Evolutionary conservation across 2,888 invertebrate genomes (phyloP), one percentile per base, ranked within the genome.

Genomic region (Asteroscopus sphinx): DNA sequence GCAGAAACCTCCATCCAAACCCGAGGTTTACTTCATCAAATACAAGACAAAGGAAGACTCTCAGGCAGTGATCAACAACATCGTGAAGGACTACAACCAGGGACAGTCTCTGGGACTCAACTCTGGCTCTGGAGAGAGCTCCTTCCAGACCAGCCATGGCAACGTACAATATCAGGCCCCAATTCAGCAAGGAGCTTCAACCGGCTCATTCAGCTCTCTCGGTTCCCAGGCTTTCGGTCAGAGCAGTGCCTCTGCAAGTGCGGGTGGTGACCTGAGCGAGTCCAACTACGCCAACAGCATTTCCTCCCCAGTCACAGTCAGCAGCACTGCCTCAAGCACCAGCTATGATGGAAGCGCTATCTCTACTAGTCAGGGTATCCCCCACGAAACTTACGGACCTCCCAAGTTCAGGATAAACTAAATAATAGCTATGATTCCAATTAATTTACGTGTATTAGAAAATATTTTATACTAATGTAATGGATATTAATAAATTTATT

Each of bases 11-110:
- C 97, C 97, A 42, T 93, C 95, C 85, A 97, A 97, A 86, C 97
- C 97, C 9, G 97, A 97, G 87, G 97, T 97, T 25, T 97, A 96
- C 94, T 97, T 97, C 92, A 96, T 97, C 91, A 95, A 96, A 72
- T 97, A 97, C 93, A 96, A 96, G 90, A 95, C 96, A 60, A 96
- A 96, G 91, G 90, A 90, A 55, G 93, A 93, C 53, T 87, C 88
- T n/a, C 88, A 93, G 75, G 69, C 90, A 13, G 89, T 93, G 4
- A 93, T 93, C 55, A 86, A 93, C 70, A 90, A 92, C 65, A 93
- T 94, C 41, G 94, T 94, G 12, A 86, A 80, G 58, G 91, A 93
- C 60, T 91, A 90, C 76, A 88, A 83, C 60, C 83, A 85, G 55
- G 78, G 77, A 4, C 61, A 82, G n/a, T 52, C 76, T 12, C 65